phyloP scores from a whole-genome alignment of 2,888 invertebrate genomes.

The Himalopsyche tibetana region DNA sequence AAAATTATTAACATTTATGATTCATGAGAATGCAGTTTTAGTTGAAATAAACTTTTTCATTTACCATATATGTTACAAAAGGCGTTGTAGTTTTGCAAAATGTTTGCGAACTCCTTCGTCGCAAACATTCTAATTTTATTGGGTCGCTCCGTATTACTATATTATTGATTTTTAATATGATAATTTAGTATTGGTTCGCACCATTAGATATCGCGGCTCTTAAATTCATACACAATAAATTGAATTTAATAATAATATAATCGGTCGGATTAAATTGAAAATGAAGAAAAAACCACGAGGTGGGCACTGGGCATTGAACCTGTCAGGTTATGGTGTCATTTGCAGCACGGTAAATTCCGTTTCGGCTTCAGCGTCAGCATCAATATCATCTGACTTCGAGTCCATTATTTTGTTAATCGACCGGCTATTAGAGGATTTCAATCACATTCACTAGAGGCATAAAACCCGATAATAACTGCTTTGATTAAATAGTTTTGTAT shows the following conservation, averaged over 20 bases:
- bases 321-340: constrained; percentile 19
- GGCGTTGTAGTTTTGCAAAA: too few species aligned
- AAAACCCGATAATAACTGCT: not conserved
- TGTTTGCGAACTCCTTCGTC: too few species aligned
- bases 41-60: too few species aligned
- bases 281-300: constrained; percentile 1
- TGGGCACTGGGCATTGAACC: constrained; percentile 7
- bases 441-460: not conserved
- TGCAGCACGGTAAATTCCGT: constrained; percentile 3
- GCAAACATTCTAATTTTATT: too few species aligned
- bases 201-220: not conserved
- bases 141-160: too few species aligned
- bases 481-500: too few species aligned
- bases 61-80: too few species aligned
- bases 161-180: not conserved
- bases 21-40: too few species aligned
- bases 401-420: not conserved
- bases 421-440: not conserved
- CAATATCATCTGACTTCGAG: not conserved
- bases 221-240: constrained; percentile 19
- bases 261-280: constrained; percentile 13
- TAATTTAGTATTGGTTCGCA: not conserved
- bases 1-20: too few species aligned
- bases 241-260: constrained; percentile 21
- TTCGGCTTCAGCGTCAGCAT: not conserved